Percentiles rank a stretch among this genome's conserved stretches.
Conservation (phyloP, 1,140 invertebrate species). For the Apocrypta bakeri region DNA sequence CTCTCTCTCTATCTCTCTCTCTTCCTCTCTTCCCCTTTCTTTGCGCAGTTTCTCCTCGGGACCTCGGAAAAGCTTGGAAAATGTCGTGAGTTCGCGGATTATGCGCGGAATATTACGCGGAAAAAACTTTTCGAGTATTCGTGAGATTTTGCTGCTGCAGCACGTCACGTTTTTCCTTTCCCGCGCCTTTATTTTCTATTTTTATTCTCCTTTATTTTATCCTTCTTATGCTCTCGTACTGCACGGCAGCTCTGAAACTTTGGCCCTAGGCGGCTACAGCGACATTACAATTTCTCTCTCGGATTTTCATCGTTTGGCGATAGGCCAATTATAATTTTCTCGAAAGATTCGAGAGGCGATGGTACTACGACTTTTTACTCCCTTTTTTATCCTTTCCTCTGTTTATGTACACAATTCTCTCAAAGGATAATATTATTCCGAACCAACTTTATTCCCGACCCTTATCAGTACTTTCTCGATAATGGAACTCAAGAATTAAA, state of each 20-base stretch:
- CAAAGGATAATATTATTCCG: conserved; percentile 43
- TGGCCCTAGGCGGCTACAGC: neutral
- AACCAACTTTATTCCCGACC: too few relatives aligned
- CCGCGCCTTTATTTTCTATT: neutral
- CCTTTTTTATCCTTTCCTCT: too few relatives aligned
- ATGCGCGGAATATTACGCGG: conserved; percentile 44
- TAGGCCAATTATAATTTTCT: conserved; percentile 48
- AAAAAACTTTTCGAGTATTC: conserved; percentile 45
- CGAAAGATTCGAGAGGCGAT: conserved; percentile 19
- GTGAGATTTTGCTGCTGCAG: neutral
- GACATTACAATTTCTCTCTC: conserved; percentile 15
- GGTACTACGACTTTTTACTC: neutral
- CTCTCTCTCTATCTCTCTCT: neutral
- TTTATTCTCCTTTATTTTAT: conserved; percentile 39
- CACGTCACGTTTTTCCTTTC: conserved; percentile 1
- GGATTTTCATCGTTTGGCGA: conserved; percentile 48
- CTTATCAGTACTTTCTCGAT: too few relatives aligned
- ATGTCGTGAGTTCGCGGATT: conserved; percentile 47
- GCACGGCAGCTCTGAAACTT: conserved; percentile 19
- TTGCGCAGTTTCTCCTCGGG: conserved; percentile 12
- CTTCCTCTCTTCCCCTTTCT: neutral
- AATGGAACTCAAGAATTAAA: too few relatives aligned
- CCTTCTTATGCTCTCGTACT: conserved; percentile 16
- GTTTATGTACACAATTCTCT: conserved; percentile 1
- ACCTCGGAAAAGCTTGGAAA: conserved; percentile 31